Evolutionary conservation across 2,888 invertebrate species (phyloP), one percentile per base, ranked within the genome.

Genomic region (Tanytarsus gracilentus): DNA sequence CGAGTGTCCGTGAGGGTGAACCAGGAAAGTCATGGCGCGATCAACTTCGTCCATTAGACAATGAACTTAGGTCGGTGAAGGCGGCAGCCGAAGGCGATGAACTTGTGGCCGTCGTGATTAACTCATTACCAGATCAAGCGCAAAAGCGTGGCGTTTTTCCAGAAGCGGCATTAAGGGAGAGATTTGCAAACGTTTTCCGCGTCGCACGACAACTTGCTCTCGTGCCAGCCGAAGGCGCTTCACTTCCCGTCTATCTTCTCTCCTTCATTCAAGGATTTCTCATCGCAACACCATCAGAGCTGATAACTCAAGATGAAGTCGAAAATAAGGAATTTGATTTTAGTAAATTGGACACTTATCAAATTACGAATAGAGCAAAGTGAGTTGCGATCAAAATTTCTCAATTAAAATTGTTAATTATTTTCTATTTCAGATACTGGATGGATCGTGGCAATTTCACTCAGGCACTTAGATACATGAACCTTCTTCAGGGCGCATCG

Each of bases 241-340:
- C 84, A 0, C 73, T 96, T 55, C 86, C 88, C 0, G 74, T 88
- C 8, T 92, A 91, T 74, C 76, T 94, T 66, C 75, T 95, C 11
- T 94, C 94, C 2, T 95, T 87, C 77, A 69, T 97, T 39, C 95
- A 96, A 72, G 92, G 92, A n/a, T 73, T 88, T 64, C 76, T 98
- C 61, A 77, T 91, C 44, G 77, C 88, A 66, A 82, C 82, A 62
- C 78, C 82, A 16, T 75, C 78, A 61, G 78, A 81, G 66, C 82
- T 84, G 61, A 86, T 90, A 65, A 84, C 90, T 0, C 77, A 79
- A 61, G 79, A 80, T 23, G 90, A 91, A 70, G 72, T 90, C 36
- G 78, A 84, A 51, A 84, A 90, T 69, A 78, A 83, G 65, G 81
- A 82, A 4, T 79, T 83, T 58, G 87, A 93, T 70, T 82, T 86